Evolutionary conservation across 2,888 invertebrate genomes (phyloP), one percentile per base, ranked within the genome.

Genomic region (Lepeophtheirus nordmannii): DNA sequence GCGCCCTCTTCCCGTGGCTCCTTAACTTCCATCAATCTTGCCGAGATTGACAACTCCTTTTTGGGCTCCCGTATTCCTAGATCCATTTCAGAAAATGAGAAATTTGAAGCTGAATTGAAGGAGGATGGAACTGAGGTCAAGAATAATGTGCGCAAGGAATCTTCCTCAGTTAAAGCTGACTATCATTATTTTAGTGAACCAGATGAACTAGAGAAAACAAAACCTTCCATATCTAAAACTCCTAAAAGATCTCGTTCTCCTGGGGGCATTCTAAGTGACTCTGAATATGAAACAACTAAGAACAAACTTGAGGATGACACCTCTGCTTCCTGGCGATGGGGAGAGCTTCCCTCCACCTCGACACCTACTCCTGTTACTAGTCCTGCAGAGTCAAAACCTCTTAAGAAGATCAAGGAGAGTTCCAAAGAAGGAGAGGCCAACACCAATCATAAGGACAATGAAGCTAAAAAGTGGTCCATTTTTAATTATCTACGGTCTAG

Each of bases 161-260:
- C 61, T 41, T 68, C 70, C 22, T 68, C 69, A 37, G 70, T 70
- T 41, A 83, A 83, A 72, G 80, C 82, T 11, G 86, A 86, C 74
- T 83, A 86, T 71, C 87, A 91, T 74, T 92, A 92, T 79, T 93
- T 89, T 77, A 93, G 93, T 74, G 94, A 94, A 74, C 87, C 89
- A 0, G 93, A 94, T 78, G 41, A 22, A 56, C n/a, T 46, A 23
- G 62, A 40, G 10, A 30, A 30, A 59, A 59, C 14, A 23, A 40
- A 38, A 17, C 20, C n/a, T n/a, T 30, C 30, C 23, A 9, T n/a
- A 20, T 12, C 58, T 20, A 58, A 58, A 20, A 40, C 64, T 70
- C 76, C 76, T n/a, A 72, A 73, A 69, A 78, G 80, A 68, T 85
- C 86, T 41, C 82, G 90, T 68, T 83, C 86, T 53, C 83, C 84